Evolutionary conservation across 2,113 vertebrate genomes (phyloP), one percentile per base, ranked within the genome.

Genomic region (Vidua chalybeata): DNA sequence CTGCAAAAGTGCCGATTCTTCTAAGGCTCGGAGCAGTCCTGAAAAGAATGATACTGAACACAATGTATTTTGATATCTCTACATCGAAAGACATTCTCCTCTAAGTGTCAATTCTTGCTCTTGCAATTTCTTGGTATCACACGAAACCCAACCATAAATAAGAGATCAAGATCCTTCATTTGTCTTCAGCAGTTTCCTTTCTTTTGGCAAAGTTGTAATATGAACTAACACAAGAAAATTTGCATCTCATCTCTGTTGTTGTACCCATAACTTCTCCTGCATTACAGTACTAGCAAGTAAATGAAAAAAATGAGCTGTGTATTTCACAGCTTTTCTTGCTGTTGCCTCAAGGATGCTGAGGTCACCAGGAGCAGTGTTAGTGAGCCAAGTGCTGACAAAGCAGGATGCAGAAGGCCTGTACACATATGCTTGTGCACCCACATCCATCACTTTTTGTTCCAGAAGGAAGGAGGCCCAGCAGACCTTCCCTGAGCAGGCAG

Each of bases 1-100:
- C 97, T 98, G 98, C 95, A 89, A 95, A 96, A 95, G 61, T 87
- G 77, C 73, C 94, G 89, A 91, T 97, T 96, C 96, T 97, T 93
- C 41, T 45, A 45, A 88, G 63, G 83, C 37, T 64, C 15, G 11
- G 87, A 98, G 91, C 10, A 13, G 56, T 81, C 80, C 90, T 84
- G 86, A 93, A 87, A 90, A 96, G 80, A 97, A 95, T 68, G 71
- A 77, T 80, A 71, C 51, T 56, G 67, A 94, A 72, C 55, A 91
- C 84, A 89, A 93, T 10, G 96, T 87, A 97, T 97, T 98, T 97
- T 97, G 97, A 80, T 88, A 83, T 63, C 64, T 92, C 45, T 45
- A 39, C 31, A 18, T 31, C 56, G 59, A 89, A 97, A 76, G 41
- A 64, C 54, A 39, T 30, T 48, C 63, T 84, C 68, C 49, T 59